Base-by-base conservation (phyloP, 1,140 invertebrate genomes). In the Zaprionus taronus region DNA sequence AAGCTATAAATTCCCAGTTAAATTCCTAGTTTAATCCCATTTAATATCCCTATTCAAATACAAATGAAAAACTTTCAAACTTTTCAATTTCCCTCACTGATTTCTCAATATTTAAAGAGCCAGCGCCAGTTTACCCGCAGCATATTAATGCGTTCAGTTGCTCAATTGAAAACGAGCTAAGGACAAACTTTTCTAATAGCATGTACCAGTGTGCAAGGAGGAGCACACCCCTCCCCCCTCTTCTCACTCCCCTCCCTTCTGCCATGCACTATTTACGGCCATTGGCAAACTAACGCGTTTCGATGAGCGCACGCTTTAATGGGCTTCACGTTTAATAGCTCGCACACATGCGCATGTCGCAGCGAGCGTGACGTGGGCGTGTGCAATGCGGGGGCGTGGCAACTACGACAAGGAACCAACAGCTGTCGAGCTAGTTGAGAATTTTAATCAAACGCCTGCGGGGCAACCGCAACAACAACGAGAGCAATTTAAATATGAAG, bases 401-500 rank as follows among this genome's bases (percentile, higher is more conserved):
- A 22, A 20, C 14, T 57, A 53, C 47, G 36, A 28, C 20, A 1
- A 20, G 15, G 28, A 64, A 38, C 61, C 34, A 76, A 60, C 73
- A 76, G 64, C 63, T 77, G 61, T 26, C 51, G 41, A 66, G 72
- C 55, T 57, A 84, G 77, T 68, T 82, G 51, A 83, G 65, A 81
- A 80, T 89, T 87, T 87, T 87, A 87, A 87, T 87, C 84, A 87
- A 87, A 87, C 70, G 73, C 72, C 17, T 26, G 26, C 20, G 20
- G 20, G 77, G 73, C 63, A 44, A 62, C 68, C 70, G 72, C 69
- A 68, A 34, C 51, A 57, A n/a, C 61, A 60, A 24, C 26, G 78
- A 51, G 74, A 89, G 79, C 84, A 84, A 87, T 87, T 89, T 86
- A 83, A 86, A 86, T 83, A 84, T 90, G 81, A 90, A 81, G 72